Percentiles rank a stretch among this genome's conserved stretches.
phyloP scores from a whole-genome alignment of 2,888 invertebrate genomes.

The Ceratothoa steindachneri region DNA sequence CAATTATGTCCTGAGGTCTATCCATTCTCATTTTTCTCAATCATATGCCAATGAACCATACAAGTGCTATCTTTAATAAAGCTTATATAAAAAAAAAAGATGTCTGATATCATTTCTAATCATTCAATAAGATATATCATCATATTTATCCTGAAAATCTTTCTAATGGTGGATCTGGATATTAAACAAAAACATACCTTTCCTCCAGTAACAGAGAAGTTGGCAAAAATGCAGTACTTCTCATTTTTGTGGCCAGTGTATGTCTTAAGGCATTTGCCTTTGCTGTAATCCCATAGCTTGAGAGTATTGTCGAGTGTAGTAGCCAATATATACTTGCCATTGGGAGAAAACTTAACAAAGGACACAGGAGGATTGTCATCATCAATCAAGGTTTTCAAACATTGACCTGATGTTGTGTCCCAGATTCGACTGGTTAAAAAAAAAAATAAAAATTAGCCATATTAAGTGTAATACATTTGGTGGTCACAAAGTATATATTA shows the following conservation, averaged over 20 bases:
- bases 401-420: conserved; percentile 99
- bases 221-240: conserved; percentile 99
- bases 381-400: conserved; percentile 96
- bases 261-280: conserved; percentile 96
- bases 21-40: too few relatives aligned
- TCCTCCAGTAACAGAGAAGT: conserved; percentile 99
- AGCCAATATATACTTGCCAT: conserved; percentile 97
- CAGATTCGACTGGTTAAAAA: conserved; percentile 82
- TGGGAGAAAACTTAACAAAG: conserved; percentile 98
- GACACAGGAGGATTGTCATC: conserved; percentile 99
- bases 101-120: too few relatives aligned
- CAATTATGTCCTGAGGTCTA: too few relatives aligned
- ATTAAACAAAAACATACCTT: conserved; percentile 70
- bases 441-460: neutral
- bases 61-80: too few relatives aligned
- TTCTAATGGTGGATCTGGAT: too few relatives aligned
- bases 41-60: too few relatives aligned
- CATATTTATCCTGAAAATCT: too few relatives aligned
- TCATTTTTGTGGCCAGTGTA: conserved; percentile 98
- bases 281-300: conserved; percentile 98
- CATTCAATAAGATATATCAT: neutral
- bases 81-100: too few relatives aligned
- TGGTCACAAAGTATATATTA: too few relatives aligned
- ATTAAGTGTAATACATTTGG: too few relatives aligned
- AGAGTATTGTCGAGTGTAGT: conserved; percentile 97